Evolutionary conservation across 2,888 invertebrate genomes (phyloP).

Genomic region (Acheta domesticus): DNA sequence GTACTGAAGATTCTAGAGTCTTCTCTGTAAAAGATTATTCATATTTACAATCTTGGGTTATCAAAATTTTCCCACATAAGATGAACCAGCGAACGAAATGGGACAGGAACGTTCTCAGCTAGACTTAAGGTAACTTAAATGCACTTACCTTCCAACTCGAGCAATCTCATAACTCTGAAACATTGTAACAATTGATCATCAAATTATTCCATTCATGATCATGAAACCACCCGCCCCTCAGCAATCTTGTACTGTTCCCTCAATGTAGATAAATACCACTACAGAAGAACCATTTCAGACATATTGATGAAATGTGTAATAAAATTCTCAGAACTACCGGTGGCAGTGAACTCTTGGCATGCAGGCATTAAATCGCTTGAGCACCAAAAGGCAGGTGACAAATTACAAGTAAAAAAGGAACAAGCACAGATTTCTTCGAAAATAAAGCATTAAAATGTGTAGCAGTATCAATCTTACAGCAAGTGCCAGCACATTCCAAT

Average conservation of each 20-base stretch:
- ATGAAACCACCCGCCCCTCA: background rate
- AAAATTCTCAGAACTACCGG: constrained; percentile 4
- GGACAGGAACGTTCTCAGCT: no score
- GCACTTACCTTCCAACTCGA: background rate
- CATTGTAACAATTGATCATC: no score
- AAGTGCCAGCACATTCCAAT: constrained; percentile 6
- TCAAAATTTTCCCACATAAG: no score
- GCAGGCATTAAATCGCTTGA: constrained; percentile 4
- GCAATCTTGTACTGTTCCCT: background rate
- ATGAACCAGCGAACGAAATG: no score
- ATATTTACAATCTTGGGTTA: no score
- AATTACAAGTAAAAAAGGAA: background rate
- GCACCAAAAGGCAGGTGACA: background rate
- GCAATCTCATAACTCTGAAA: no score
- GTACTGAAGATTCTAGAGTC: no score
- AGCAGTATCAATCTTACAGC: background rate
- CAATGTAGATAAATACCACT: background rate
- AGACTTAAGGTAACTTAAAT: no score
- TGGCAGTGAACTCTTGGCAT: constrained; percentile 12
- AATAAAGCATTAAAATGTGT: background rate
- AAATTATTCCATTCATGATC: no score
- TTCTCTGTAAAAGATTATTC: no score
- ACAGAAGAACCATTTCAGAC: background rate
- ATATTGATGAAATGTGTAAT: background rate
- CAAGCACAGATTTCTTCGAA: background rate